phyloP scores from a whole-genome alignment of 2,113 vertebrate species.

The Zeus faber region DNA sequence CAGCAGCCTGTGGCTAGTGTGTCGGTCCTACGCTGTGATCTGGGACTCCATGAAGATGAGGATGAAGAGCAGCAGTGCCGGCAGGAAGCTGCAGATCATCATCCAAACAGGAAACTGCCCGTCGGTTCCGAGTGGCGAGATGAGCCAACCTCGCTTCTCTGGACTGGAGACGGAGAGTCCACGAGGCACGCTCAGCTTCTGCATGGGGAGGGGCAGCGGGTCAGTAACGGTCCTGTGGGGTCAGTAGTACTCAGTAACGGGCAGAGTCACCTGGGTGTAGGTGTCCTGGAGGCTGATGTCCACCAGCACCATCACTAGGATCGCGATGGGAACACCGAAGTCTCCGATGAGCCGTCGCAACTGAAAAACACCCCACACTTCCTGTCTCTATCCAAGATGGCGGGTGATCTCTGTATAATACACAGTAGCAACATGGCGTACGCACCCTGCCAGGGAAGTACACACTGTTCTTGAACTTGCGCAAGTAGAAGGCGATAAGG shows the following conservation, averaged over 20 bases:
- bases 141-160: constrained; percentile 85
- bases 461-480: constrained; percentile 89
- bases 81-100: constrained; percentile 90
- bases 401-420: background rate
- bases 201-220: constrained; percentile 5
- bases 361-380: constrained; percentile 57
- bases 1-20: background rate
- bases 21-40: constrained; percentile 88
- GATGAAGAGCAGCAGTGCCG: constrained; percentile 89
- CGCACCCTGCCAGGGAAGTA: constrained; percentile 90
- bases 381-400: background rate
- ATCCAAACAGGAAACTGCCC: constrained; percentile 90
- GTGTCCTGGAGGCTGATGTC: constrained; percentile 87
- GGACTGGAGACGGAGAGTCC: constrained; percentile 90
- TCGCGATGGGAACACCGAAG: constrained; percentile 92
- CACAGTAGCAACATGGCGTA: background rate
- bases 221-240: background rate
- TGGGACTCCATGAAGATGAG: constrained; percentile 98
- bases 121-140: constrained; percentile 83
- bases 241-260: background rate
- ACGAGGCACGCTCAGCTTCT: constrained; percentile 91
- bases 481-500: constrained; percentile 86
- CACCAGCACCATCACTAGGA: constrained; percentile 93
- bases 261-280: constrained; percentile 83
- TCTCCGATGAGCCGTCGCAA: constrained; percentile 91